Conservation (phyloP, 2,888 invertebrate species). For the Entomobrya proxima region DNA sequence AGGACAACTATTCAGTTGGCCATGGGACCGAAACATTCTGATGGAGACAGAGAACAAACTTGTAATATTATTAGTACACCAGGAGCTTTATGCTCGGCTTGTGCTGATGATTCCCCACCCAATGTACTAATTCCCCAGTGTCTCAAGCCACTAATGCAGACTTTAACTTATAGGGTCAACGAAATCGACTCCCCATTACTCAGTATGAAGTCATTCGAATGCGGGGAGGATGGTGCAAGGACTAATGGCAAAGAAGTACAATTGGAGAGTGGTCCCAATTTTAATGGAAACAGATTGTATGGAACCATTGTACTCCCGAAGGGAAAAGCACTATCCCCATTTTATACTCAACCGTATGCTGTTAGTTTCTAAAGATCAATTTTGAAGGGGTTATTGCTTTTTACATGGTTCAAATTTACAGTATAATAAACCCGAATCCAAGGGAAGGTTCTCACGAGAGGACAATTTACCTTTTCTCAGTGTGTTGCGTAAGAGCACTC, state of each 20-base stretch:
- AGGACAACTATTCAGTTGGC: slow-evolving; percentile 32
- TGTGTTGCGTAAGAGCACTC: no score
- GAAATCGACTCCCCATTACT: slow-evolving; percentile 47
- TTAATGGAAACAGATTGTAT: slow-evolving; percentile 45
- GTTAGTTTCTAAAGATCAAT: slow-evolving; percentile 37
- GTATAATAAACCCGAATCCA: background rate
- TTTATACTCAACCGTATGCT: slow-evolving; percentile 49
- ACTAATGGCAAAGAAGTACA: background rate
- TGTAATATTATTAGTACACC: slow-evolving; percentile 39
- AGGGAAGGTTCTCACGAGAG: no score
- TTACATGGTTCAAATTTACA: background rate
- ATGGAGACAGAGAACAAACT: slow-evolving; percentile 24
- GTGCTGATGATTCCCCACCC: background rate
- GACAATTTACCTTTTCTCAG: no score
- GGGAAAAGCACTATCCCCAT: slow-evolving; percentile 36
- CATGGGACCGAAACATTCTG: slow-evolving; percentile 49
- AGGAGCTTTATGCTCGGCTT: slow-evolving; percentile 30
- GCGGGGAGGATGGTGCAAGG: background rate
- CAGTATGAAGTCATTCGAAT: slow-evolving; percentile 6
- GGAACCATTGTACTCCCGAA: slow-evolving; percentile 61
- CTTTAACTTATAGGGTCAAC: slow-evolving; percentile 64
- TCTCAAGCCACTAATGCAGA: slow-evolving; percentile 57
- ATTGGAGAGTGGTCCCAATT: slow-evolving; percentile 49
- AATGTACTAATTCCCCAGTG: slow-evolving; percentile 43
- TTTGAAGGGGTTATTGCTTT: no score